Evolutionary conservation across 2,888 invertebrate genomes (phyloP).

Genomic region (Zygaena filipendulae): DNA sequence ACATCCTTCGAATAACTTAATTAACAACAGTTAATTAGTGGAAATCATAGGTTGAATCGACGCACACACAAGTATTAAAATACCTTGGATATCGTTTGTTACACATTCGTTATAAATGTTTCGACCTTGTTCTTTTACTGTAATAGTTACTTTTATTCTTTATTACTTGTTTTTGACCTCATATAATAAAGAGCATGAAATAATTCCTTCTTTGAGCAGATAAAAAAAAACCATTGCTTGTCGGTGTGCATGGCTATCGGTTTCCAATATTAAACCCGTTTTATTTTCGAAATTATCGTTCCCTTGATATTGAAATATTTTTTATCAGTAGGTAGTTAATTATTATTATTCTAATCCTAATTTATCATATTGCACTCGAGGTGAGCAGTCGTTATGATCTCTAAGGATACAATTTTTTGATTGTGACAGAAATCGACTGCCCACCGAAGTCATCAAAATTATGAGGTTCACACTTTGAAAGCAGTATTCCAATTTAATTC

Average conservation of each 20-base stretch:
- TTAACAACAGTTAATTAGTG: too few species aligned
- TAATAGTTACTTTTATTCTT: too few species aligned
- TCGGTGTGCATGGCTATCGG: constrained; percentile 60
- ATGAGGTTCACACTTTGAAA: constrained; percentile 56
- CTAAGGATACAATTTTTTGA: constrained; percentile 16
- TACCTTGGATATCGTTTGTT: too few species aligned
- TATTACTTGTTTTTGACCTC: constrained; percentile 41
- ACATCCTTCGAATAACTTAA: too few species aligned
- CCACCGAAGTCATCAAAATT: constrained; percentile 30
- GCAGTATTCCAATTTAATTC: constrained; percentile 16
- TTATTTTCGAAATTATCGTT: constrained; percentile 36
- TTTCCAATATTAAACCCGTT: constrained; percentile 28
- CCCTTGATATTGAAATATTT: constrained; percentile 13
- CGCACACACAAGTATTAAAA: too few species aligned
- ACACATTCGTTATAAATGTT: too few species aligned
- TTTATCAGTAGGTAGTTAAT: background rate
- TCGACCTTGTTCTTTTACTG: too few species aligned
- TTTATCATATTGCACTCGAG: constrained; percentile 40
- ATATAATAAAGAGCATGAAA: constrained; percentile 55
- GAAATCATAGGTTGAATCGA: too few species aligned
- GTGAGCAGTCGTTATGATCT: constrained; percentile 41
- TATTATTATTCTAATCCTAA: constrained; percentile 29
- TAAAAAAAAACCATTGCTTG: constrained; percentile 36
- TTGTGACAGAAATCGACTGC: constrained; percentile 42
- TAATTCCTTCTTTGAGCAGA: constrained; percentile 29